Conservation (phyloP, 2,888 invertebrate species). For the Dynastes hyllus region DNA sequence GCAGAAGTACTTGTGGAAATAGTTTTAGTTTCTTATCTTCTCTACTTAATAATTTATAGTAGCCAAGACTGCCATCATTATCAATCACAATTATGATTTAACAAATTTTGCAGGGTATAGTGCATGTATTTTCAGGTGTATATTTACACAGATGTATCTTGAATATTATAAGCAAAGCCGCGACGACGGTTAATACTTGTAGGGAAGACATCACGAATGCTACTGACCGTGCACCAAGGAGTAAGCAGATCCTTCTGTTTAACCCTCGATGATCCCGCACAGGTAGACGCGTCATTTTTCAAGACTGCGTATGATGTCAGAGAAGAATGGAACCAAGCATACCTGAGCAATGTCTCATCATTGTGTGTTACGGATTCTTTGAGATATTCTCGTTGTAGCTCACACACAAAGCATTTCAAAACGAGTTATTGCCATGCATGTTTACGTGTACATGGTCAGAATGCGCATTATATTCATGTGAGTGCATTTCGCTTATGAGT, state of each 20-base stretch:
- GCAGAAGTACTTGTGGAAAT: too few species aligned
- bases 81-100: too few species aligned
- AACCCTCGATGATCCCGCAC: slow-evolving; percentile 18
- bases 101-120: too few species aligned
- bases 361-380: slow-evolving; percentile 36
- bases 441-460: slow-evolving; percentile 4
- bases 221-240: background rate
- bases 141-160: too few species aligned
- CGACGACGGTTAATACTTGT: background rate
- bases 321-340: slow-evolving; percentile 31
- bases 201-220: background rate
- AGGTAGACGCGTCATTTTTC: slow-evolving; percentile 35
- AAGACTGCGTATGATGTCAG: slow-evolving; percentile 6
- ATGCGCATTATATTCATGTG: slow-evolving; percentile 7
- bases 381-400: slow-evolving; percentile 32
- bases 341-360: slow-evolving; percentile 43
- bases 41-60: too few species aligned
- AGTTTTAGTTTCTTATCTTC: too few species aligned
- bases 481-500: background rate
- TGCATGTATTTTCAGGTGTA: too few species aligned
- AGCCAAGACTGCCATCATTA: too few species aligned
- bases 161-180: too few species aligned
- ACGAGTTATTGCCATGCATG: slow-evolving; percentile 31
- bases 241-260: slow-evolving; percentile 14
- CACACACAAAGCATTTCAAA: slow-evolving; percentile 37